Evolutionary conservation across 2,888 invertebrate species (phyloP).

Genomic region (Byasa hedistus): DNA sequence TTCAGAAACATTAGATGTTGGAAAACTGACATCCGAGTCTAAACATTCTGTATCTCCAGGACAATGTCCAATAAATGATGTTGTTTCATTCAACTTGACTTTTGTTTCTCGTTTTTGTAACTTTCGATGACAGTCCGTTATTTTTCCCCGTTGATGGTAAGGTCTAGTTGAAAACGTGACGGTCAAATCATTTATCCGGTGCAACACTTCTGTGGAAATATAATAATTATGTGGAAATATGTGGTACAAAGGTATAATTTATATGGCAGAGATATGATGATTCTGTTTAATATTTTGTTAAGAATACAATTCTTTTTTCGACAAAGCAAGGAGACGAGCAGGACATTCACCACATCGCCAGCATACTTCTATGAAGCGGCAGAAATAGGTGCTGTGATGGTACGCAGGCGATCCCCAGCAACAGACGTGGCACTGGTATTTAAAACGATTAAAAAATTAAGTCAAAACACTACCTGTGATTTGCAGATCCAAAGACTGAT

Average conservation of each 20-base stretch:
- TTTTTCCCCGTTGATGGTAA: constrained; percentile 11
- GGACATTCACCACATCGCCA: too few relatives aligned
- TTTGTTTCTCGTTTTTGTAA: too few relatives aligned
- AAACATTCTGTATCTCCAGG: constrained; percentile 45
- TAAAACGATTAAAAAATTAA: too few relatives aligned
- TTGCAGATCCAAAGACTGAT: constrained; percentile 61
- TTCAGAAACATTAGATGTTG: constrained; percentile 45
- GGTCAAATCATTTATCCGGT: constrained; percentile 63
- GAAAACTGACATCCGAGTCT: constrained; percentile 42
- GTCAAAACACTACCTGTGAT: constrained; percentile 58
- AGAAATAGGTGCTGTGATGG: too few relatives aligned
- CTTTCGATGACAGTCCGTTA: constrained; percentile 32
- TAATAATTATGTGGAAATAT: not conserved
- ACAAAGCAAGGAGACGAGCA: too few relatives aligned
- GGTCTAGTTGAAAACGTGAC: constrained; percentile 36
- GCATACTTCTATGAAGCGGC: too few relatives aligned
- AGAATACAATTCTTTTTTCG: too few relatives aligned
- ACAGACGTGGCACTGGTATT: too few relatives aligned
- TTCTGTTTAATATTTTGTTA: too few relatives aligned
- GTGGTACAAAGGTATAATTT: not conserved
- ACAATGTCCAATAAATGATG: constrained; percentile 52
- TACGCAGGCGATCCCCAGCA: too few relatives aligned
- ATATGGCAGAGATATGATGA: too few relatives aligned
- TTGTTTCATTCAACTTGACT: constrained; percentile 38
- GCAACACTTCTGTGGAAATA: not conserved